Evolutionary conservation across 2,888 invertebrate species (phyloP).

Genomic region (Epinotia ramella): DNA sequence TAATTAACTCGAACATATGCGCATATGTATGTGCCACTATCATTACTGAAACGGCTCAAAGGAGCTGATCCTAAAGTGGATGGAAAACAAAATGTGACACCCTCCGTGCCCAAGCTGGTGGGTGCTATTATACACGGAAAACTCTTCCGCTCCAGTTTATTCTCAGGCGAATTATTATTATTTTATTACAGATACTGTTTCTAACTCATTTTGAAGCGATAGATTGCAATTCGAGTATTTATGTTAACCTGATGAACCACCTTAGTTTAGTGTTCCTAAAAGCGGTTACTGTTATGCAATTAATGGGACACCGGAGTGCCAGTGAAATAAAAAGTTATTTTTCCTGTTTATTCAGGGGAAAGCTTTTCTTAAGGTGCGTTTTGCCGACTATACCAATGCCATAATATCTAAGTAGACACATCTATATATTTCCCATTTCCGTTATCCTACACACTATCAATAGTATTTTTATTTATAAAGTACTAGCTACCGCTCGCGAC

Average conservation of each 20-base stretch:
- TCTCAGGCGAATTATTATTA: constrained; percentile 60
- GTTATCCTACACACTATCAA: not conserved
- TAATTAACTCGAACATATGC: constrained; percentile 58
- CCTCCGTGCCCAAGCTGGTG: constrained; percentile 21
- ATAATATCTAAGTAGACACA: not conserved
- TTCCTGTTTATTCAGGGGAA: not conserved
- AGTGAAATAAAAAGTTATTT: constrained; percentile 10
- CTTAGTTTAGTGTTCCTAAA: constrained; percentile 24
- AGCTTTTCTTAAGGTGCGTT: not conserved
- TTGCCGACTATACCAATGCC: not conserved
- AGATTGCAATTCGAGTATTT: constrained; percentile 60
- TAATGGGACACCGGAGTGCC: constrained; percentile 17
- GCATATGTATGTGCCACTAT: constrained; percentile 46
- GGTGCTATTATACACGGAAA: constrained; percentile 49
- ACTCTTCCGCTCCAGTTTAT: constrained; percentile 49
- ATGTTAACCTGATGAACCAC: constrained; percentile 30
- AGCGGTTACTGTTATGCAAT: constrained; percentile 18
- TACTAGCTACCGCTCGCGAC: not conserved
- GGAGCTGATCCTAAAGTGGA: constrained; percentile 42
- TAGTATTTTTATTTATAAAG: not conserved
- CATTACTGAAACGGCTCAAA: constrained; percentile 51
- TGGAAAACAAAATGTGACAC: constrained; percentile 45
- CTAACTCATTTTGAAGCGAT: constrained; percentile 63
- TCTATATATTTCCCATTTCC: not conserved
- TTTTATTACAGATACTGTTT: constrained; percentile 51